These are phyloP conservation scores for Euphysa ruthae DNA, from an alignment of 30 jellyfish, hydroid and myxozoan genomes.

Conservation along the genomic window DNA sequence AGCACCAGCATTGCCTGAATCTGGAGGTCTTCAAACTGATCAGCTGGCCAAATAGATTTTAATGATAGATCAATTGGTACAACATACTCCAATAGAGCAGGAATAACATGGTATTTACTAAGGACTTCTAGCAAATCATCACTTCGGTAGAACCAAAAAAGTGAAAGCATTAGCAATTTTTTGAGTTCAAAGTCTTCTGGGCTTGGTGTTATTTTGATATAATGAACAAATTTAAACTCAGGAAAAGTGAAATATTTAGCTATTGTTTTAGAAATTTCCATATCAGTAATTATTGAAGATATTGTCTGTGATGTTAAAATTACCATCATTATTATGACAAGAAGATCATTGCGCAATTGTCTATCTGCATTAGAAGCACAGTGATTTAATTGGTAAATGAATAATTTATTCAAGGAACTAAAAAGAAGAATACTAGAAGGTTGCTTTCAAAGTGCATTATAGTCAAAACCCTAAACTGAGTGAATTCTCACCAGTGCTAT, in stretches of 20 bases:
- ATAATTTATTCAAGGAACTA: constrained; percentile 54
- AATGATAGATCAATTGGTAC: constrained; percentile 41
- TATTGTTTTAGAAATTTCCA: constrained; percentile 16
- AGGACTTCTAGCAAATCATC: constrained; percentile 21
- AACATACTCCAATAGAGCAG: constrained; percentile 54
- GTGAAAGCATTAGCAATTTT: constrained; percentile 15
- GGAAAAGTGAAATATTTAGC: neutral
- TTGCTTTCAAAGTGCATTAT: too few species aligned
- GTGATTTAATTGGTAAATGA: constrained; percentile 28
- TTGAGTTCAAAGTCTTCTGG: constrained; percentile 82
- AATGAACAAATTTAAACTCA: constrained; percentile 4
- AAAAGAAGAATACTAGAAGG: too few species aligned
- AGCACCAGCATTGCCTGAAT: constrained; percentile 63
- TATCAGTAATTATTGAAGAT: constrained; percentile 49
- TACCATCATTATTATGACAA: constrained; percentile 37
- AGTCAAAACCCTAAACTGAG: too few species aligned
- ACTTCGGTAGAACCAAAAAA: neutral
- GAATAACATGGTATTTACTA: constrained; percentile 42
- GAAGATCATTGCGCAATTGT: constrained; percentile 81
- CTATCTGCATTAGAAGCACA: constrained; percentile 72
- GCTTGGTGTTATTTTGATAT: neutral
- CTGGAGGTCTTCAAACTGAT: constrained; percentile 83
- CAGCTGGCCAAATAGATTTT: constrained; percentile 57
- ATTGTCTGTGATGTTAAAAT: constrained; percentile 51
- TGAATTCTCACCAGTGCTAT: too few species aligned